These are phyloP conservation scores for Lampris megalopsis DNA, from an alignment of 2,113 vertebrate genomes.

Conservation along the genomic window DNA sequence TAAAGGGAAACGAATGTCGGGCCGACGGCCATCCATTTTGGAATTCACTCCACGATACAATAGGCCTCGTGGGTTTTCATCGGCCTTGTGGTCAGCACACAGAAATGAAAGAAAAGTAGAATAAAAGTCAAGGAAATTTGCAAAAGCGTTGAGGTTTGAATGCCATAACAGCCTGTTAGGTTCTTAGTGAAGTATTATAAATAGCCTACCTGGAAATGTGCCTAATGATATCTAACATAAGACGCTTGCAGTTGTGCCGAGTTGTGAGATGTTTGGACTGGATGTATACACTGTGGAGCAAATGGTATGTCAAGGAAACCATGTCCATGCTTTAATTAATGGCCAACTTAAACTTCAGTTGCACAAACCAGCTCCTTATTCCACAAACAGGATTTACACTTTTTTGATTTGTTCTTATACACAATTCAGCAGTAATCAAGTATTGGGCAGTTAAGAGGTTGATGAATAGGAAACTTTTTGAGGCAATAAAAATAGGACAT, in stretches of 20 bases:
- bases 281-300: slow-evolving; percentile 35
- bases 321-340: slow-evolving; percentile 24
- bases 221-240: slow-evolving; percentile 48
- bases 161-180: not conserved
- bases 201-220: slow-evolving; percentile 44
- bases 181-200: slow-evolving; percentile 43
- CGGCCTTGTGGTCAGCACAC: not conserved
- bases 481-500: not conserved
- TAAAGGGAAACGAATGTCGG: not conserved
- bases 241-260: slow-evolving; percentile 45
- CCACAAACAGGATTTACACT: slow-evolving; percentile 2
- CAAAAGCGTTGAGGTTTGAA: no score
- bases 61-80: not conserved
- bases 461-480: slow-evolving; percentile 1
- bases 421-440: not conserved
- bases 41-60: not conserved
- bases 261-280: slow-evolving; percentile 49
- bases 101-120: not conserved
- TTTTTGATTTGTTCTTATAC: not conserved
- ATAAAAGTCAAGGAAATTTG: no score
- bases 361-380: slow-evolving; percentile 4
- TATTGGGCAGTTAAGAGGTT: not conserved
- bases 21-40: not conserved
- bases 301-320: slow-evolving; percentile 39
- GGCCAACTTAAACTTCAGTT: slow-evolving; percentile 12